Percentiles rank a stretch among this genome's conserved stretches.
Conservation (phyloP, 1,140 invertebrate species). For the Dendroctonus ponderosae region DNA sequence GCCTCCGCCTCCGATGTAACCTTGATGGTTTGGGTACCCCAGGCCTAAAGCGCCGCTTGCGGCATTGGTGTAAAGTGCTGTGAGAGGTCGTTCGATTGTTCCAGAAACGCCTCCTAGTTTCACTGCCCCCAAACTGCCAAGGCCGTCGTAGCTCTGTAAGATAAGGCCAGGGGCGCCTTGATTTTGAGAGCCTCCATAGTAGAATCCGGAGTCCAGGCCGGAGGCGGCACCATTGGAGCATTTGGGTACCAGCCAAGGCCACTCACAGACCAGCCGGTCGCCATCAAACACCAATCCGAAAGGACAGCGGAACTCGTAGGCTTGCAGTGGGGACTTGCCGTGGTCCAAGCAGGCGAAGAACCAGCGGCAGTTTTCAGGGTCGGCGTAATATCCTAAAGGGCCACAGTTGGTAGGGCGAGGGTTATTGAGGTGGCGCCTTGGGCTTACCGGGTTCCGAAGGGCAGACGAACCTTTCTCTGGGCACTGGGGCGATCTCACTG, state of each 20-base stretch:
- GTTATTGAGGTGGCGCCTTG: not conserved
- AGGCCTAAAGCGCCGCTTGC: conserved; percentile 16
- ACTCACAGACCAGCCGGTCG: conserved; percentile 69
- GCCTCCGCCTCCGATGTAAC: conserved; percentile 16
- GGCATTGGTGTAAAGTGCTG: conserved; percentile 44
- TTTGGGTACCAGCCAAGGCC: conserved; percentile 75
- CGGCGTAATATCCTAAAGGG: conserved; percentile 68
- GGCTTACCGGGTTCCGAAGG: conserved; percentile 58
- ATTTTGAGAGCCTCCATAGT: conserved; percentile 34
- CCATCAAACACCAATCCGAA: conserved; percentile 80
- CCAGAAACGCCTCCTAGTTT: conserved; percentile 44
- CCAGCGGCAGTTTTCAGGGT: conserved; percentile 81
- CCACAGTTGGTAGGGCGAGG: not conserved
- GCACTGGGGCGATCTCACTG: conserved; percentile 72
- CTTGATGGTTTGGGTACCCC: conserved; percentile 23
- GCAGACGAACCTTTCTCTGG: conserved; percentile 63
- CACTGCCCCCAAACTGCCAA: conserved; percentile 41
- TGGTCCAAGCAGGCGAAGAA: conserved; percentile 83
- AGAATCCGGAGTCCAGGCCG: conserved; percentile 28
- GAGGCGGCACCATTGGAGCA: conserved; percentile 58
- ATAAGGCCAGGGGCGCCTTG: conserved; percentile 14
- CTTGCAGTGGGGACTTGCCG: conserved; percentile 63
- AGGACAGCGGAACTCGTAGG: conserved; percentile 82
- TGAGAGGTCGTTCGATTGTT: conserved; percentile 37
- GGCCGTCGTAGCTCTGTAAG: conserved; percentile 44